Conservation (phyloP, 1,140 invertebrate species). For the Philotrypesis tridentata region DNA sequence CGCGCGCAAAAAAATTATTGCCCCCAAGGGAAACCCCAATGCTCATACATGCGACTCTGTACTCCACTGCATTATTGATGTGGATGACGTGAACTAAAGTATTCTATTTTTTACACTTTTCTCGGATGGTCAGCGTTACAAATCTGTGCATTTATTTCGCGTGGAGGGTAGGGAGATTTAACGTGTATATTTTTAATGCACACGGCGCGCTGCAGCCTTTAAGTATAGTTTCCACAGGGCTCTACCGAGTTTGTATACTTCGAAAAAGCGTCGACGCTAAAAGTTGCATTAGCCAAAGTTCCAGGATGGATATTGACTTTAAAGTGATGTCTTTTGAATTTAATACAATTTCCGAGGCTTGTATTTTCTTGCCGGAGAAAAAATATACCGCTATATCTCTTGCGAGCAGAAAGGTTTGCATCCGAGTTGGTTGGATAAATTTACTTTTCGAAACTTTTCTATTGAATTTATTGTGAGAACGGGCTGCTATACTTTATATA, state of each 20-base stretch:
- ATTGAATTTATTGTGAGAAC: conserved; percentile 23
- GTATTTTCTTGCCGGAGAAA: not conserved
- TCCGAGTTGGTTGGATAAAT: not conserved
- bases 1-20: not conserved
- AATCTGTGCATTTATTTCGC: not conserved
- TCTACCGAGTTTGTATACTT: not conserved
- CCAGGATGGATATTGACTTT: not conserved
- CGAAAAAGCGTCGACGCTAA: not conserved
- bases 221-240: not conserved
- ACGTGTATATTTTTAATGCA: conserved; percentile 12
- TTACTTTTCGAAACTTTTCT: not conserved
- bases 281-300: not conserved
- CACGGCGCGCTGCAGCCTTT: not conserved
- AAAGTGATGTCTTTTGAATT: not conserved
- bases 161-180: not conserved
- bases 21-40: not conserved
- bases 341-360: not conserved
- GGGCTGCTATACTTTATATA: not conserved
- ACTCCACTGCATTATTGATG: not conserved
- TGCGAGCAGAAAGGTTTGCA: not conserved
- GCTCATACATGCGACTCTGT: not conserved
- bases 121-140: not conserved
- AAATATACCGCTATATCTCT: not conserved
- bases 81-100: not conserved
- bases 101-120: not conserved